Conservation (phyloP, 2,113 vertebrate species). For the Paradoxurus hermaphroditus region DNA sequence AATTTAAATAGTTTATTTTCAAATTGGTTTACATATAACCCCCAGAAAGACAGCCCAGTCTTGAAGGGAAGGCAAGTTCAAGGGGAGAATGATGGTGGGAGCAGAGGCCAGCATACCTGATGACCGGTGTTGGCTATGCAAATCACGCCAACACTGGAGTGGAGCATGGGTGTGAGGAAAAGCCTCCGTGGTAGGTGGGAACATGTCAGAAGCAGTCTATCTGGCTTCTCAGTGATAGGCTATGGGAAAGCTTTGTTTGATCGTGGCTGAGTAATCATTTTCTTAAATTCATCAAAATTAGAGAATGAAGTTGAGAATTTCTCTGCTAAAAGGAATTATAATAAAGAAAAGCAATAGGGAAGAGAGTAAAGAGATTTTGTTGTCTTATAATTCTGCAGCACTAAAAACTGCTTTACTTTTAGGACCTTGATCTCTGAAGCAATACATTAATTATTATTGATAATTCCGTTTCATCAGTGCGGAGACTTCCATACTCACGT, state of each 20-base stretch:
- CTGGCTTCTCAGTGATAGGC: background rate
- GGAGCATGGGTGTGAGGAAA: background rate
- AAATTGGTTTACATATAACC: no score
- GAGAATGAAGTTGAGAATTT: background rate
- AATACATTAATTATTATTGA: background rate
- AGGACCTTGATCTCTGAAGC: background rate
- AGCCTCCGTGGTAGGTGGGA: accelerated
- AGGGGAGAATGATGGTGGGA: background rate
- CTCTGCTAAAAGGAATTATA: background rate
- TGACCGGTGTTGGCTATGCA: background rate
- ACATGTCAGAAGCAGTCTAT: background rate
- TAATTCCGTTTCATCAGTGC: background rate
- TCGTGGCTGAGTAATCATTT: background rate
- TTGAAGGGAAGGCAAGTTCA: background rate
- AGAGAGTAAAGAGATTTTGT: background rate
- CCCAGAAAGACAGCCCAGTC: background rate
- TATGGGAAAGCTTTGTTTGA: background rate
- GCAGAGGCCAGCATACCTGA: background rate
- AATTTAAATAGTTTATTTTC: no score
- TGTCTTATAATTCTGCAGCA: background rate
- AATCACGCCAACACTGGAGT: accelerated
- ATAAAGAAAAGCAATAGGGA: background rate
- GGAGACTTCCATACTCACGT: background rate
- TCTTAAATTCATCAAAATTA: background rate
- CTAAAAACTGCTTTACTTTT: background rate